Evolutionary conservation across 2,113 vertebrate species (phyloP), one percentile per base, ranked within the genome.

Genomic region (human (Homo sapiens)): DNA sequence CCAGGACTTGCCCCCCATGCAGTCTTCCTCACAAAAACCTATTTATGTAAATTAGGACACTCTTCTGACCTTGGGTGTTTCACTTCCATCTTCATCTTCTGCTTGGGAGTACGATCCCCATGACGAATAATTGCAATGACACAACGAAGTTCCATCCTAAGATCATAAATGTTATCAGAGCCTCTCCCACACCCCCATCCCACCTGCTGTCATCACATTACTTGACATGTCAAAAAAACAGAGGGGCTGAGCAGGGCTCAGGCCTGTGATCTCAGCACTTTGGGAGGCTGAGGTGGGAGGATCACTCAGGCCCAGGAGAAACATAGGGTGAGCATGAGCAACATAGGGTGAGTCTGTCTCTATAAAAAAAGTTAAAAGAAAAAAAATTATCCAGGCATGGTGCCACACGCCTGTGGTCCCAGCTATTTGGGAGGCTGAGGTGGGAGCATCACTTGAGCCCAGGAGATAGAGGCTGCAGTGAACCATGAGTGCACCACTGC

Each of bases 21-120:
- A 50, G 11, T 89, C 43, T 52, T 70, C 35, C 68, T 92, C 66
- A 75, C 1, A 59, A 87, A 93, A 88, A 72, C 9, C 5, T 35
- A 18, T 30, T 32, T 85, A 43, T 72, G 38, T 50, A 81, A 80
- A 95, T 43, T 32, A 76, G 55, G 55, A 76, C 2, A 17, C 8
- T 59, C 3, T 18, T 98, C 99, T 93, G 98, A 99, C 99, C 99
- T 99, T 22, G 99, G 98, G 96, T 99, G 99, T 32, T 99, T 99
- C 81, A 99, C 99, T 97, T 99, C 99, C 99, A 99, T 99, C 98
- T 99, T 99, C 99, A 99, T 99, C 98, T 99, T 99, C 98, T 99
- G 99, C 97, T 99, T 99, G 0, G 99, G 99, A 0, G 99, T 99
- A 90, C 99, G 98, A 97, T 99, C 99, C 89, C 99, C 99, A 0